Evolutionary conservation across 2,888 invertebrate genomes (phyloP).

Genomic region (Diadegma fenestrale): DNA sequence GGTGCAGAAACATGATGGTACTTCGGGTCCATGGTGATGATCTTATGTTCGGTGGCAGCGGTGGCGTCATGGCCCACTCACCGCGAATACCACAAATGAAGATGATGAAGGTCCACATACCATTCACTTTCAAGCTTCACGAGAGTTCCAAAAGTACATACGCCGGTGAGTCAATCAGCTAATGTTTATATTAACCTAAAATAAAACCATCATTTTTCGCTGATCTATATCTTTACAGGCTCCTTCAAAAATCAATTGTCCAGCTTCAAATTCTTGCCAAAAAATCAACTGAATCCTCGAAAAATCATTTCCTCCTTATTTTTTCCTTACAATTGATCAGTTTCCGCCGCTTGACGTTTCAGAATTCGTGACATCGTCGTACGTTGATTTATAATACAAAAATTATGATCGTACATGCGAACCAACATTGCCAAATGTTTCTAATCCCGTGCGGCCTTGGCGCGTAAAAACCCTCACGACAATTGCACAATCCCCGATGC

Average conservation of each 20-base stretch:
- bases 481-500: not conserved
- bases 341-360: too few relatives aligned
- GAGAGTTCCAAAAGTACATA: conserved; percentile 90
- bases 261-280: not conserved
- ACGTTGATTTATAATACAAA: not conserved
- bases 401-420: not conserved
- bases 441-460: not conserved
- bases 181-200: not conserved
- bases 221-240: not conserved
- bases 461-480: not conserved
- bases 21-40: conserved; percentile 91
- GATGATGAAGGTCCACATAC: conserved; percentile 94
- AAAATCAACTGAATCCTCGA: not conserved
- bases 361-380: not conserved
- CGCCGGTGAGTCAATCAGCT: conserved; percentile 86
- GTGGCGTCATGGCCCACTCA: conserved; percentile 85
- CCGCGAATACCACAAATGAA: conserved; percentile 91
- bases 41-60: conserved; percentile 86
- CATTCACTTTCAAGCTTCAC: conserved; percentile 92
- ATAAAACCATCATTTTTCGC: conserved; percentile 2
- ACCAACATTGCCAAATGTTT: not conserved
- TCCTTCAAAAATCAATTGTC: too few relatives aligned
- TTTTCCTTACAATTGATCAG: too few relatives aligned
- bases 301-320: too few relatives aligned
- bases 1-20: conserved; percentile 91